Conservation (phyloP, 2,888 invertebrate species). For the Belgica antarctica region DNA sequence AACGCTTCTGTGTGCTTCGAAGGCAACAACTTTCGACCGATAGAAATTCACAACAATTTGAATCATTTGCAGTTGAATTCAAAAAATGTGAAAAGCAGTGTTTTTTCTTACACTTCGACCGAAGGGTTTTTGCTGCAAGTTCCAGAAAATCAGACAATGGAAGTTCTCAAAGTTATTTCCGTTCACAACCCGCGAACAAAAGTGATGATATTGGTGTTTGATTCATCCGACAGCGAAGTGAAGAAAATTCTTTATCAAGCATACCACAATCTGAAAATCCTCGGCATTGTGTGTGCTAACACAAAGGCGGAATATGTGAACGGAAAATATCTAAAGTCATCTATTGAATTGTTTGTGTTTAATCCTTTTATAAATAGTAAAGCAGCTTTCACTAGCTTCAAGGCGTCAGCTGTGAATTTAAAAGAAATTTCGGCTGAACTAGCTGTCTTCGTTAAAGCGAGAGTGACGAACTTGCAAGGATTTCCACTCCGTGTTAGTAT, state of each 20-base stretch:
- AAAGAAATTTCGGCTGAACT: no score
- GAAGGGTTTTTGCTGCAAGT: not conserved
- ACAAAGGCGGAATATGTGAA: not conserved
- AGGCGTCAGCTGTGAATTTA: not conserved
- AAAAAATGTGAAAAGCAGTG: not conserved
- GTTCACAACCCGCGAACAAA: not conserved
- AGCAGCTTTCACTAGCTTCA: not conserved
- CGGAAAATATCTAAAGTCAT: not conserved
- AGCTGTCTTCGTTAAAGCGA: no score
- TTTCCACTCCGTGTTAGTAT: not conserved
- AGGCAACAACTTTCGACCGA: not conserved
- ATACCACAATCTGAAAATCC: not conserved
- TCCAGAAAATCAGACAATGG: not conserved
- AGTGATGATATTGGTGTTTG: no score
- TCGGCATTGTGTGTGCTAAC: not conserved
- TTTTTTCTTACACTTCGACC: not conserved
- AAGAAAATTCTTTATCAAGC: not conserved
- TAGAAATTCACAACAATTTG: not conserved
- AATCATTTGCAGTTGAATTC: not conserved
- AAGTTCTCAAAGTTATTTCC: not conserved
- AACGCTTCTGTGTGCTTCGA: not conserved
- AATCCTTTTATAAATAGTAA: not conserved
- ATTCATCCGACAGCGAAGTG: not conserved
- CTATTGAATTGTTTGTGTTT: not conserved
- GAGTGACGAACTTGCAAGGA: not conserved